A percentile compares a stretch with the other conserved stretches of the same genome.
phyloP scores from a whole-genome alignment of 2,888 invertebrate genomes.

The Dione juno region DNA sequence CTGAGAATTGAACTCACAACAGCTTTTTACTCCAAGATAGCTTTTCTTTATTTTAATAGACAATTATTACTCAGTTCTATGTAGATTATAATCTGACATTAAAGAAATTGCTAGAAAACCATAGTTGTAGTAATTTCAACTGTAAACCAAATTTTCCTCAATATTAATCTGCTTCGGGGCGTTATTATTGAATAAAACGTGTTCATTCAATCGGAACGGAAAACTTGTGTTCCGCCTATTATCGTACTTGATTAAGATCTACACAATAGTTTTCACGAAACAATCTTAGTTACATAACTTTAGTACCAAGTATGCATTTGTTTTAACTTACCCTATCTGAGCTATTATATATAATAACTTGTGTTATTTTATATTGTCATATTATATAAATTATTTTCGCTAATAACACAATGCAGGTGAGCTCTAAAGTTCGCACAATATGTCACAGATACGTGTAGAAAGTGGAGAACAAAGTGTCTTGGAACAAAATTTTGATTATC shows the following conservation, averaged over 20 bases:
- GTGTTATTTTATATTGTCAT: too few species aligned
- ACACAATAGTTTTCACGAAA: conserved; percentile 24
- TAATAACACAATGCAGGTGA: too few species aligned
- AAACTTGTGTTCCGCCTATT: conserved; percentile 41
- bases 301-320: background rate
- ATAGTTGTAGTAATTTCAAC: background rate
- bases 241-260: conserved; percentile 36
- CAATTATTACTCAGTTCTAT: background rate
- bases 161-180: conserved; percentile 37
- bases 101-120: background rate
- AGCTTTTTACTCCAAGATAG: too few species aligned
- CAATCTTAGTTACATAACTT: conserved; percentile 7
- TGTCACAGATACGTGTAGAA: too few species aligned
- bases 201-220: conserved; percentile 39
- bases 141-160: conserved; percentile 19
- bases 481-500: too few species aligned
- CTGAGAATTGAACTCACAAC: too few species aligned
- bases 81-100: background rate
- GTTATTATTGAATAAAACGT: too few species aligned
- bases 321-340: background rate
- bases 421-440: too few species aligned
- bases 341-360: too few species aligned
- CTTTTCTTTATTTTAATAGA: background rate
- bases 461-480: too few species aligned
- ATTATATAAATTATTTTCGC: too few species aligned